A percentile compares a stretch with the other conserved stretches of the same genome.
phyloP scores from a whole-genome alignment of 2,113 vertebrate species.

The Tachycineta bicolor region DNA sequence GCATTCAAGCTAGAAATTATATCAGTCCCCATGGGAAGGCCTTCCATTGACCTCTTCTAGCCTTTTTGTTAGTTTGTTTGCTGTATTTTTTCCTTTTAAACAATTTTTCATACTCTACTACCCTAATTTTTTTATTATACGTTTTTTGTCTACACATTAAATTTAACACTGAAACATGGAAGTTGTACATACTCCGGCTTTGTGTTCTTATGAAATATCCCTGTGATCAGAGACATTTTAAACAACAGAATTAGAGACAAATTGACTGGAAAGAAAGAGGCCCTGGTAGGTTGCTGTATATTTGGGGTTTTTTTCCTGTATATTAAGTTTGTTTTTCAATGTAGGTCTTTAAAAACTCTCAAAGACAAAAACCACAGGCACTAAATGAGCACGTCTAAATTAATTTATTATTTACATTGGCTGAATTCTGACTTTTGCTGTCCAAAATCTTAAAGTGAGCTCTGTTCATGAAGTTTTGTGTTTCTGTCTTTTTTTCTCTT shows the following conservation, averaged over 20 bases:
- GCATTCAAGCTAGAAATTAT: background rate
- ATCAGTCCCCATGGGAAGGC: background rate
- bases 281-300: background rate
- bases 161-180: background rate
- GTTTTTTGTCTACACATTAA: background rate
- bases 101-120: background rate
- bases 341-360: background rate
- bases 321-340: background rate
- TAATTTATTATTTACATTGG: background rate
- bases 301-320: background rate
- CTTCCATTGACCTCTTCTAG: background rate
- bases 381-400: background rate
- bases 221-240: background rate
- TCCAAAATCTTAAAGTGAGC: background rate
- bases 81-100: background rate
- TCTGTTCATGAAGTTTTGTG: background rate
- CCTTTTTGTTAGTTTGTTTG: background rate
- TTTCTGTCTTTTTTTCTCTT: background rate
- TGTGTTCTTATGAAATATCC: background rate
- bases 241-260: background rate
- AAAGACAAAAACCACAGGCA: background rate
- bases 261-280: background rate
- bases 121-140: fast-evolving
- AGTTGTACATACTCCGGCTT: background rate
- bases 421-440: background rate